phyloP scores from a whole-genome alignment of 2,113 vertebrate species.

The Chauna torquata region DNA sequence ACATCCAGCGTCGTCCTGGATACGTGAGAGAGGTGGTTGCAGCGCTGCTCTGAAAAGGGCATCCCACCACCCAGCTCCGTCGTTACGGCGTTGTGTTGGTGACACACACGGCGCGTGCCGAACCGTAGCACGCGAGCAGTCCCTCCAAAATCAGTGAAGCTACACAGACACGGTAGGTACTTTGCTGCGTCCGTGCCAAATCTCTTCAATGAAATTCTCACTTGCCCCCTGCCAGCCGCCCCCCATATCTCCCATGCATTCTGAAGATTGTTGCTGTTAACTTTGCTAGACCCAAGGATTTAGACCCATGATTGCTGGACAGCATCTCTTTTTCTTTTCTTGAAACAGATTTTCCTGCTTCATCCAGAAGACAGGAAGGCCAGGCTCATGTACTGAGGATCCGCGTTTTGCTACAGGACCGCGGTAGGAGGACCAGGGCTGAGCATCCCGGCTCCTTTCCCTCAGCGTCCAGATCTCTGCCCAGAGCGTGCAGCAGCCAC shows the following conservation, averaged over 20 bases:
- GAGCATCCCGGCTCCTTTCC: neutral
- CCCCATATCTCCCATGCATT: neutral
- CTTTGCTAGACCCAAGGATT: neutral
- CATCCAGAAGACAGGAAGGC: neutral
- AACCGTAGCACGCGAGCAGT: neutral
- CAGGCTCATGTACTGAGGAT: accelerated
- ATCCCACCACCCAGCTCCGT: neutral
- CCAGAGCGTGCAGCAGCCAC: neutral
- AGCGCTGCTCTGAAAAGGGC: neutral
- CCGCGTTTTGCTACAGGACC: no score
- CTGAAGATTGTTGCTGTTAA: accelerated
- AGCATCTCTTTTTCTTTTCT: neutral
- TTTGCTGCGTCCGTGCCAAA: neutral
- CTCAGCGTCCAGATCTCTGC: neutral
- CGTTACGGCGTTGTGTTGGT: neutral
- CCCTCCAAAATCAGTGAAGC: neutral
- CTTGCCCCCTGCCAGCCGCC: neutral
- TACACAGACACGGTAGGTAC: neutral
- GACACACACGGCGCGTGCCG: neutral
- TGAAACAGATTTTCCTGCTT: neutral
- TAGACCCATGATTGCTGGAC: neutral
- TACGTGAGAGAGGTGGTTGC: neutral
- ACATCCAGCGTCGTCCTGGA: neutral
- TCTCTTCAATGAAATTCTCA: neutral
- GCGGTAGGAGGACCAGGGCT: accelerated